A percentile compares a stretch with the other conserved stretches of the same genome.
These are phyloP conservation scores for Epinephelus malabaricus DNA, from an alignment of 2,797 vertebrate genomes.

Conservation along the genomic window DNA sequence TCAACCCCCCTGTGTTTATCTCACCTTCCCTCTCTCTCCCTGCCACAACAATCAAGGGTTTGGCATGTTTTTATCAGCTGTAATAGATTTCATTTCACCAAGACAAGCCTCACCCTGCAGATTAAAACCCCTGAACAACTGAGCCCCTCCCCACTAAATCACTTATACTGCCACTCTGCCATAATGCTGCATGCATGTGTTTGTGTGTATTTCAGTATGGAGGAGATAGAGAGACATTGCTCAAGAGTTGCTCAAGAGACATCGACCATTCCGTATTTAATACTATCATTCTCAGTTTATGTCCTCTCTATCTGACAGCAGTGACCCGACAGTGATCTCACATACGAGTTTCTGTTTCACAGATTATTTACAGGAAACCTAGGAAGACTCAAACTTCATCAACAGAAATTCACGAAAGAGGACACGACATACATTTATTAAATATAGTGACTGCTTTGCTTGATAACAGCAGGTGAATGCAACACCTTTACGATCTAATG, in stretches of 20 bases:
- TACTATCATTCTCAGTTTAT: background rate
- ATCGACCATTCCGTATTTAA: background rate
- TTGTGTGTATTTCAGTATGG: background rate
- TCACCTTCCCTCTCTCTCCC: background rate
- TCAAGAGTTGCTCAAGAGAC: background rate
- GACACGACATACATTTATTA: background rate
- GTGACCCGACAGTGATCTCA: background rate
- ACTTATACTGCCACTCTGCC: constrained; percentile 55
- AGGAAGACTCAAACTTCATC: background rate
- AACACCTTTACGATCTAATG: background rate
- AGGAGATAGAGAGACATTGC: background rate
- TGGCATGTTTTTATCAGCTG: constrained; percentile 58
- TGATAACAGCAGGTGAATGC: background rate
- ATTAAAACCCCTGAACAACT: constrained; percentile 44
- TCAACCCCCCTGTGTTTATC: no score
- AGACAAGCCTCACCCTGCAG: constrained; percentile 55
- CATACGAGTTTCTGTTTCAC: background rate
- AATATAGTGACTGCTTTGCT: background rate
- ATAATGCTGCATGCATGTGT: constrained; percentile 16
- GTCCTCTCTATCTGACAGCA: constrained; percentile 4
- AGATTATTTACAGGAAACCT: background rate
- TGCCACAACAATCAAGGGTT: constrained; percentile 11
- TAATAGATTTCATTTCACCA: constrained; percentile 55
- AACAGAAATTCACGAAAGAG: background rate
- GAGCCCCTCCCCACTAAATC: constrained; percentile 48